Base-by-base conservation (phyloP, 2,888 invertebrate species). In the Drosophila buzzatii region DNA sequence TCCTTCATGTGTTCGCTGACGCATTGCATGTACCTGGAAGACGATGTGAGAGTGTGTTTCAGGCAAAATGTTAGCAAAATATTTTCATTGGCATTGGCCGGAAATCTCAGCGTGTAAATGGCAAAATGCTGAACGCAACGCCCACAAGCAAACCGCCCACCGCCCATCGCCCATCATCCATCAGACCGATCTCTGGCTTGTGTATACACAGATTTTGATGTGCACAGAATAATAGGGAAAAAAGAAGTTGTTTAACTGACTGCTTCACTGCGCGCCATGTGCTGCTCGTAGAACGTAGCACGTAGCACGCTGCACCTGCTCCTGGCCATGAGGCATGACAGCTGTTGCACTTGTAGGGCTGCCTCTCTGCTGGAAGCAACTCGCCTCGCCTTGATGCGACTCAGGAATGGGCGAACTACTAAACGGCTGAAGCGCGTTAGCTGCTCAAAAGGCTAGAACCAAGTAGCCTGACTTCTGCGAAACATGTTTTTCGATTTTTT, bases 1-100 rank as follows among this genome's bases (percentile, higher is more conserved):
- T 98, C 97, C 62, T 96, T 96, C 98, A 99, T 98, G 92, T 97
- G 96, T 90, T 97, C 96, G 82, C 96, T 96, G 73, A 99, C 97
- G 93, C 99, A 99, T 61, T 95, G 95, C 88, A 98, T 93, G 92
- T 98, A 97, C 91, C 96, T 96, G 93, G 0, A 91, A 63, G 44
- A 41, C 16, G 53, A 44, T 37, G 14, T 37, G 37, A 12, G 37
- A 14, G 23, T 49, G 52, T 65, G 27, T n/a, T 27, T 47, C 27
- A 56, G 60, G 31, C n/a, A 53, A 59, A 67, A 55, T 52, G 45
- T 60, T 73, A 39, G 49, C 35, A 58, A 76, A 65, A 76, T 70
- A 70, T 79, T 69, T 76, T 60, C 56, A 55, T 65, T 49, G 55
- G 31, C 51, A 51, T 71, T 61, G 68, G 60, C 70, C 78, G 81